Conservation (phyloP, 2,113 vertebrate genomes). For the Jaculus jaculus region DNA sequence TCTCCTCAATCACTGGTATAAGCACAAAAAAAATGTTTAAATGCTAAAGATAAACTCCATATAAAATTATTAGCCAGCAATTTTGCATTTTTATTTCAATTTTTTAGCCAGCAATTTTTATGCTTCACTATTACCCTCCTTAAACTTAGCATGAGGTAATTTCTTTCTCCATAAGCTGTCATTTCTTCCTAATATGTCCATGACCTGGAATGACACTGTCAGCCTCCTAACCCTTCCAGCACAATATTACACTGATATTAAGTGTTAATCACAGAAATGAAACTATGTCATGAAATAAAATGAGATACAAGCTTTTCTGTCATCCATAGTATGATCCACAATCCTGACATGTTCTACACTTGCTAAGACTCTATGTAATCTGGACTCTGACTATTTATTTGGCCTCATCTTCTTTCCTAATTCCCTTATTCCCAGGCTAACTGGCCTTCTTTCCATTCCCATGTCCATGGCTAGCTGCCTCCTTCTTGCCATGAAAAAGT, state of each 20-base stretch:
- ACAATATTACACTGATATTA: background rate
- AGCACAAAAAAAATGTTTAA: background rate
- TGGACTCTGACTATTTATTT: background rate
- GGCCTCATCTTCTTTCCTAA: background rate
- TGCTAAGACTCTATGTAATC: background rate
- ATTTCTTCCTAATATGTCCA: conserved; percentile 30
- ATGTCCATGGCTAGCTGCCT: background rate
- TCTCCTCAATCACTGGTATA: background rate
- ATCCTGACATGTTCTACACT: background rate
- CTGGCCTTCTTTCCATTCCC: background rate
- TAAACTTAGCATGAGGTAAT: background rate
- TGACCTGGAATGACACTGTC: background rate
- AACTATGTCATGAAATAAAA: background rate
- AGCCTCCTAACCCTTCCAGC: background rate
- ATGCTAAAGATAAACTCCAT: conserved; percentile 3
- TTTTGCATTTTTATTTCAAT: background rate
- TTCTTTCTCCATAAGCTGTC: background rate
- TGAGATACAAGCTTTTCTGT: background rate
- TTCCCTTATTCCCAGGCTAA: background rate
- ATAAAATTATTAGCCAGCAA: conserved; percentile 39
- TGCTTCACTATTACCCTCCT: background rate
- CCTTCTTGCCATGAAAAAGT: background rate
- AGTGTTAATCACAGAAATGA: background rate
- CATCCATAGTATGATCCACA: background rate
- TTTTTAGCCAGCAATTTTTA: conserved; percentile 26